A percentile compares a stretch with the other conserved stretches of the same genome.
Evolutionary conservation across 1,140 invertebrate genomes (phyloP).

Genomic region (Tetraneura akinire): DNA sequence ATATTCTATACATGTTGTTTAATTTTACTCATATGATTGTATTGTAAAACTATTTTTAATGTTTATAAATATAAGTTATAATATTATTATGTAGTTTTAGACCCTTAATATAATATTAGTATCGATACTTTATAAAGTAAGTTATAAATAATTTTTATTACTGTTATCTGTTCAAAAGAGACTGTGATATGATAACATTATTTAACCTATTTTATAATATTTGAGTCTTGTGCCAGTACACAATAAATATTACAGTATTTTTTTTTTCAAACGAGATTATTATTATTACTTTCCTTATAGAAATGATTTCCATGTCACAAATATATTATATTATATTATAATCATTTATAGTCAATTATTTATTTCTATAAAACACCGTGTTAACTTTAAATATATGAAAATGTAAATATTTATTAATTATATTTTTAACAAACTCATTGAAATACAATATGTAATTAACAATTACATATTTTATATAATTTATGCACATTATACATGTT

Average conservation of each 20-base stretch:
- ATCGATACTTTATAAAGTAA: slow-evolving; percentile 32
- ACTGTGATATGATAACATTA: slow-evolving; percentile 43
- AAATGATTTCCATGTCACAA: too few species aligned
- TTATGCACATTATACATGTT: too few species aligned
- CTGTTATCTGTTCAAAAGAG: slow-evolving; percentile 44
- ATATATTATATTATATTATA: too few species aligned
- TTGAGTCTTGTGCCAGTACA: slow-evolving; percentile 42
- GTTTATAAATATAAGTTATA: slow-evolving; percentile 21
- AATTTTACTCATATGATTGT: not conserved
- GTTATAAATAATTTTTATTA: slow-evolving; percentile 20
- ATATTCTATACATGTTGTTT: not conserved
- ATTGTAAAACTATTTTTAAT: slow-evolving; percentile 36
- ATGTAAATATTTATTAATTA: too few species aligned
- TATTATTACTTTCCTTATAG: slow-evolving; percentile 1
- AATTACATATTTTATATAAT: too few species aligned
- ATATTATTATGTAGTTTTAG: slow-evolving; percentile 5
- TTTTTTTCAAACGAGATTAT: not conserved
- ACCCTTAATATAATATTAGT: slow-evolving; percentile 11
- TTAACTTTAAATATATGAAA: too few species aligned
- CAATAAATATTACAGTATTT: slow-evolving; percentile 45
- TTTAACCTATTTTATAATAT: slow-evolving; percentile 26
- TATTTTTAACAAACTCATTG: too few species aligned
- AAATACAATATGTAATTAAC: too few species aligned
- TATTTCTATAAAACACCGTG: too few species aligned
- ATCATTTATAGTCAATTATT: too few species aligned